Conservation (phyloP, 2,113 vertebrate species). For the Dermatemys mawii region DNA sequence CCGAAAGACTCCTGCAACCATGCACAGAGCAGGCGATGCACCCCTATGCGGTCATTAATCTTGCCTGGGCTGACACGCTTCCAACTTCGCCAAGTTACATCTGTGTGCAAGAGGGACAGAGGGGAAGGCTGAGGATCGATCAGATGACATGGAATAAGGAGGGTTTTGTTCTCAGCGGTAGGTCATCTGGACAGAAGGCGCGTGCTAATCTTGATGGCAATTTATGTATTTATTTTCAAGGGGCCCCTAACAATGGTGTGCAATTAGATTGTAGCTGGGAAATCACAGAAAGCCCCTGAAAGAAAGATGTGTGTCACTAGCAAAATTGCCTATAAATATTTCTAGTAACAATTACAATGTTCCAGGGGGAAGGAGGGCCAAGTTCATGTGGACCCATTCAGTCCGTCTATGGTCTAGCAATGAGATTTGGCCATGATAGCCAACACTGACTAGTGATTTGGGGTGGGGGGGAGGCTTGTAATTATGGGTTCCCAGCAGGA, state of each 20-base stretch:
- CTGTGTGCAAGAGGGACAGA: neutral
- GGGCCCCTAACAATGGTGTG: neutral
- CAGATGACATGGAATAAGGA: constrained; percentile 40
- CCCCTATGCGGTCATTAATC: constrained; percentile 33
- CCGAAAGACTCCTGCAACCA: constrained; percentile 27
- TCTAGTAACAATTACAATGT: neutral
- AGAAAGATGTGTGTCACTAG: neutral
- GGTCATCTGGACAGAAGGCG: neutral
- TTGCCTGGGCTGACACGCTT: constrained; percentile 18
- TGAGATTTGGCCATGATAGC: neutral
- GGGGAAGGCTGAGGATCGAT: constrained; percentile 20
- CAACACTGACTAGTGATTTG: neutral
- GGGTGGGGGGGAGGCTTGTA: neutral
- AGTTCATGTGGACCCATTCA: neutral
- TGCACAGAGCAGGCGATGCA: neutral
- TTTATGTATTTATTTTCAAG: constrained; percentile 52
- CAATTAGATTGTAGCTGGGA: neutral
- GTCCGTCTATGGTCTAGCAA: neutral
- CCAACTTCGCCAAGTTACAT: constrained; percentile 22
- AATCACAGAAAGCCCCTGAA: neutral
- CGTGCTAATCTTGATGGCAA: neutral
- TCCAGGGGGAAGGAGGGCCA: rapidly evolving
- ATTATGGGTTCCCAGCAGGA: neutral
- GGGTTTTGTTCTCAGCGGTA: neutral
- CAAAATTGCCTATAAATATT: constrained; percentile 1